Evolutionary conservation across 2,888 invertebrate species (phyloP), one percentile per base, ranked within the genome.

Genomic region (Scelioninae gen. 2): DNA sequence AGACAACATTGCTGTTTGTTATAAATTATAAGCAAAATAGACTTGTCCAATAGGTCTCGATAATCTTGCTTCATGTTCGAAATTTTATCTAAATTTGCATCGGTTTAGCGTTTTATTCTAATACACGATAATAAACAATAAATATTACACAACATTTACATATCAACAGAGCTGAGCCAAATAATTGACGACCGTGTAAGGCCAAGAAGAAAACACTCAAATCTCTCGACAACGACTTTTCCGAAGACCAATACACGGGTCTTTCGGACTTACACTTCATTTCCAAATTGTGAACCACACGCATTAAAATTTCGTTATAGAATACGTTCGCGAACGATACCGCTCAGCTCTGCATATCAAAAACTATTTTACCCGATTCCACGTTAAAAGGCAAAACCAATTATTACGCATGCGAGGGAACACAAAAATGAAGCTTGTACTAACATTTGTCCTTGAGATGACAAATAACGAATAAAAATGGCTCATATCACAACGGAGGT

Each of bases 151-250:
- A 43, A 55, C 52, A 63, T 70, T 71, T 45, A 74, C 71, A 71
- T 74, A 74, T 74, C 71, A 74, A 58, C 74, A 71, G 71, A 71
- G 67, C 74, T 63, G 71, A 74, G 74, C 64, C 13, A 25, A 25
- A n/a, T 22, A 22, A 22, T 22, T 22, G 22, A 22, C 5, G n/a
- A n/a, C n/a, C n/a, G n/a, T n/a, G n/a, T n/a, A 10, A 39, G 25
- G 10, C 1, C 3, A 33, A 1, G n/a, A n/a, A 33, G 13, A 37
- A 25, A 6, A 2, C 15, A 63, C n/a, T 19, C 22, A 9, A n/a
- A n/a, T 58, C 46, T 41, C 25, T 22, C 25, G 13, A 64, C 64
- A 71, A 71, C 46, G 53, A 71, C 50, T 60, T 9, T n/a, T 18
- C 25, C 13, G 7, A 33, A 16, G 55, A 55, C 41, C 9, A 53